Base-by-base conservation (phyloP, 2,113 vertebrate genomes). In the Rhombomys opimus region DNA sequence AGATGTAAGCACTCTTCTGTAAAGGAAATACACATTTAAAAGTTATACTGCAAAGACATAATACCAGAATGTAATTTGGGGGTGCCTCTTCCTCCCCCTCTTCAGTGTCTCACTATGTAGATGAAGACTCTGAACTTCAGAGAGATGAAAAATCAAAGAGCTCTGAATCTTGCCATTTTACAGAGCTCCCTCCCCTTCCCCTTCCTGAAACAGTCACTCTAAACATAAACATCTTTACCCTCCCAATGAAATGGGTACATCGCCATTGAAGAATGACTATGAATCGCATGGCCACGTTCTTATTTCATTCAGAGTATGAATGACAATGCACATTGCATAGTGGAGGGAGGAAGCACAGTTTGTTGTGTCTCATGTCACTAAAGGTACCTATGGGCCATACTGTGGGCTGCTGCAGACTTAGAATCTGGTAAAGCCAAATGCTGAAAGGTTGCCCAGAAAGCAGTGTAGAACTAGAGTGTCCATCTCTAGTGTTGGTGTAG, bases 1-100 rank as follows among this genome's bases (percentile, higher is more conserved):
- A 87, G 18, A 25, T 52, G 1, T 41, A 30, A 77, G 25, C 23
- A 61, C 20, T 89, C 77, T 80, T 81, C 1, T 57, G n/a, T 6
- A 87, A 84, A 90, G 32, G 14, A 38, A 87, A 93, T 93, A 35
- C 17, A 75, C 61, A 77, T 50, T 82, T 81, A 59, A 80, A 89
- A 41, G 80, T 52, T 72, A 84, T 78, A 32, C 76, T 91, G 10
- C 72, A 80, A 87, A 76, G 2, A 7, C 15, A 61, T 8, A 70
- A 30, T 25, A 18, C 2, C 67, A 4, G 87, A 70, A n/a, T 20
- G 0, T 50, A 80, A 6, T 14, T 80, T 77, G 68, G 59, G 4
- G 38, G 3, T 73, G 61, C 6, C 20, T 61, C 57, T 61, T 72
- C 30, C 57, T 25, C 35, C 2, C 65, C 38, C 22, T 81, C 46